phyloP scores from a whole-genome alignment of 2,888 invertebrate genomes.

The Carterocephalus palaemon region DNA sequence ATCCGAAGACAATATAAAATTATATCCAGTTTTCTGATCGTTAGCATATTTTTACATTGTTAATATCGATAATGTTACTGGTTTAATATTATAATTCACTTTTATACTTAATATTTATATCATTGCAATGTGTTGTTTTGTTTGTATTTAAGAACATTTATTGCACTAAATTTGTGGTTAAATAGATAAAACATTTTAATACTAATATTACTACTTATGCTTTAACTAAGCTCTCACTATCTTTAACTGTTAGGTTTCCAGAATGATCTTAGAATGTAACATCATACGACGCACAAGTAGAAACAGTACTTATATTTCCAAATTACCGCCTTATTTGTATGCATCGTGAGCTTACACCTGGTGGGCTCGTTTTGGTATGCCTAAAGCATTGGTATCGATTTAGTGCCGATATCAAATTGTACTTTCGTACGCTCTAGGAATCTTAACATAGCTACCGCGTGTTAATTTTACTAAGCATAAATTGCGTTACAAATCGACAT shows the following conservation, averaged over 20 bases:
- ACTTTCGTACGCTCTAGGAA: slow-evolving; percentile 51
- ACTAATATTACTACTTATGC: too few relatives aligned
- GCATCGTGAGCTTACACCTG: slow-evolving; percentile 42
- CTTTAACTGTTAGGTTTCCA: slow-evolving; percentile 3
- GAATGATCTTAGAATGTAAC: neutral
- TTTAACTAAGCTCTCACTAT: too few relatives aligned
- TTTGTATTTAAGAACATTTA: too few relatives aligned
- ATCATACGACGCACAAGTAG: neutral
- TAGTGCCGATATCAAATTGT: slow-evolving; percentile 74
- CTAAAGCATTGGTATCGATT: slow-evolving; percentile 55
- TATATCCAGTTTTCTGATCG: slow-evolving; percentile 12
- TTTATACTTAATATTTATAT: too few relatives aligned
- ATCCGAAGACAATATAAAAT: slow-evolving; percentile 13
- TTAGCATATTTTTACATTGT: slow-evolving; percentile 24
- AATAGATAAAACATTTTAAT: too few relatives aligned
- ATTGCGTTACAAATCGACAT: too few relatives aligned
- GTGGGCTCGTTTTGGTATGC: slow-evolving; percentile 62
- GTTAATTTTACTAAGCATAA: slow-evolving; percentile 20
- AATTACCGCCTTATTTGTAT: slow-evolving; percentile 55
- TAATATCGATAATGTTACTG: slow-evolving; percentile 14
- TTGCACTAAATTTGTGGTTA: too few relatives aligned
- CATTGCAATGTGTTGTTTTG: slow-evolving; percentile 8
- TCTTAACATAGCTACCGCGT: slow-evolving; percentile 30
- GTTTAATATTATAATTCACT: slow-evolving; percentile 10
- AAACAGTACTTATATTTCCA: slow-evolving; percentile 32